These are phyloP conservation scores for Hippoglossus hippoglossus DNA, from an alignment of 2,797 vertebrate genomes.

Conservation along the genomic window DNA sequence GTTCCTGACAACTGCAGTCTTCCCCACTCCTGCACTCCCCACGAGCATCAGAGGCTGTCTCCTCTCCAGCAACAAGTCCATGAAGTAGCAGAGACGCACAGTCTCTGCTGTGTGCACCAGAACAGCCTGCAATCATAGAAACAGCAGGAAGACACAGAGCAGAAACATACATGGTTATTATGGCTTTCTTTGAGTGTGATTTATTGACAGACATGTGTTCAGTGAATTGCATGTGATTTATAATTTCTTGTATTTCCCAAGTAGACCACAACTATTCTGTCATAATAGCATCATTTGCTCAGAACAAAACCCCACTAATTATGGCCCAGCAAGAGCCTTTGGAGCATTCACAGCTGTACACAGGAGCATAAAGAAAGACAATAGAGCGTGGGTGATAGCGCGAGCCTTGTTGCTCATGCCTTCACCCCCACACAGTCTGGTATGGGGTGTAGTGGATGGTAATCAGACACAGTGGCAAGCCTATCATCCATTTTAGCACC, in stretches of 20 bases:
- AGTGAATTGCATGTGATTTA: constrained; percentile 84
- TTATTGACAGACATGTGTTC: constrained; percentile 85
- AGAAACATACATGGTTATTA: constrained; percentile 83
- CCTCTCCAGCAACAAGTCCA: constrained; percentile 84
- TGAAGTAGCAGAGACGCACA: constrained; percentile 82
- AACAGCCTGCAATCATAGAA: constrained; percentile 82
- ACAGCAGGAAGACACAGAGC: constrained; percentile 70
- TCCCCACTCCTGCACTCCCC: constrained; percentile 86
- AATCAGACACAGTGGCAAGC: constrained; percentile 83
- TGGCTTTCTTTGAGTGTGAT: constrained; percentile 80
- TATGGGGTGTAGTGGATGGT: constrained; percentile 79
- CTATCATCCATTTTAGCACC: constrained; percentile 79
- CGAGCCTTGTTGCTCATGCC: constrained; percentile 78
- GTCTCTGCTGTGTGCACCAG: constrained; percentile 87
- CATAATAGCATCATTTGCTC: constrained; percentile 85
- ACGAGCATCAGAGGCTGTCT: constrained; percentile 87
- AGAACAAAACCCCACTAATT: constrained; percentile 86
- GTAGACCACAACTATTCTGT: constrained; percentile 82
- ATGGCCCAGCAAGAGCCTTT: constrained; percentile 82
- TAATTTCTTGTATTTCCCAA: constrained; percentile 82
- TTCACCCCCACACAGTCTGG: constrained; percentile 79
- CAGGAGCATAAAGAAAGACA: constrained; percentile 79
- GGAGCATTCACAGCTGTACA: constrained; percentile 82
- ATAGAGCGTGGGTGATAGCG: constrained; percentile 83
- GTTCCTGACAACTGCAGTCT: constrained; percentile 82